These are phyloP conservation scores for Thymelicus lineola DNA, from an alignment of 2,888 invertebrate genomes.

Conservation along the genomic window DNA sequence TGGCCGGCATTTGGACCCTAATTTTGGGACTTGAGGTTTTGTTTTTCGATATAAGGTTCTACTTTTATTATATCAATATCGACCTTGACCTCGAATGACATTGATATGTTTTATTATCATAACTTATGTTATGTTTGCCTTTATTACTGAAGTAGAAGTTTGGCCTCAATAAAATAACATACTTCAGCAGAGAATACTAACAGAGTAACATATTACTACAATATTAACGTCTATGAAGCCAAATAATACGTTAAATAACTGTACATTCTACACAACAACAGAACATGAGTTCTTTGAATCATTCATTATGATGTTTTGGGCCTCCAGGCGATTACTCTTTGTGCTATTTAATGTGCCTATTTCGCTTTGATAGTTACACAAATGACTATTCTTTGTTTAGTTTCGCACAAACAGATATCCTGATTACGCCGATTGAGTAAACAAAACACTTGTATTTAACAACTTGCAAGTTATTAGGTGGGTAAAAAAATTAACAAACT, in stretches of 20 bases:
- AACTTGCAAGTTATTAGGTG: slow-evolving; percentile 4
- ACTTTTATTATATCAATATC: too few species aligned
- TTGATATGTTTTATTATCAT: too few species aligned
- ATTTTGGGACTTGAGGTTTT: too few species aligned
- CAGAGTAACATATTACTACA: too few species aligned
- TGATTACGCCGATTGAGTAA: background rate
- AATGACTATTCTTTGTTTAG: slow-evolving; percentile 14
- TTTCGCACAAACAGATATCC: slow-evolving; percentile 2
- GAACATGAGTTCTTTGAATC: slow-evolving; percentile 40
- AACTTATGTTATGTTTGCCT: slow-evolving; percentile 43
- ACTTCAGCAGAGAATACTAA: too few species aligned
- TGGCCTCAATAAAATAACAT: too few species aligned
- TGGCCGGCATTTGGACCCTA: too few species aligned
- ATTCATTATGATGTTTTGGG: slow-evolving; percentile 2
- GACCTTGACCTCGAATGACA: too few species aligned
- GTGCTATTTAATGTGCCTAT: slow-evolving; percentile 12
- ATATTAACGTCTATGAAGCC: too few species aligned
- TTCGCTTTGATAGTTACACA: slow-evolving; percentile 7
- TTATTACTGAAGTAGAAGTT: too few species aligned
- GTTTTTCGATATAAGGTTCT: too few species aligned
- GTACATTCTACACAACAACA: background rate
- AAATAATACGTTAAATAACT: background rate
- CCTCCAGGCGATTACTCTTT: slow-evolving; percentile 2
- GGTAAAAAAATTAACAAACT: background rate
- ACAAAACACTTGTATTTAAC: background rate